Conservation (phyloP, 2,113 vertebrate genomes). For the Oplegnathus fasciatus region DNA sequence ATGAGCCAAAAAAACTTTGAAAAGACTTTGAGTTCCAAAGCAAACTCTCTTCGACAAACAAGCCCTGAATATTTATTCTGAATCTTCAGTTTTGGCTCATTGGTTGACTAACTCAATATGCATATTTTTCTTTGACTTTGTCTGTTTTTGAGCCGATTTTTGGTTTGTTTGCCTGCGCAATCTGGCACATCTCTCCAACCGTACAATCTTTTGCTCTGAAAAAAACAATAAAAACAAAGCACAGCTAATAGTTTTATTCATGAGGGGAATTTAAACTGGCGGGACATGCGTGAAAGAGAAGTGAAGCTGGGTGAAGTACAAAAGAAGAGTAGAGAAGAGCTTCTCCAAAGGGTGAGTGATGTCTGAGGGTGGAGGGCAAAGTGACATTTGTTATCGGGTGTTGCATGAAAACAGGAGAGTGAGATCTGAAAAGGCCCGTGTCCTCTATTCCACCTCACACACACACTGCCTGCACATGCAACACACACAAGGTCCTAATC, state of each 20-base stretch:
- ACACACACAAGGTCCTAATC: constrained; percentile 44
- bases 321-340: neutral
- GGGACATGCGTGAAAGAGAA: constrained; percentile 13
- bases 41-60: constrained; percentile 22
- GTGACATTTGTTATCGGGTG: constrained; percentile 55
- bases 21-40: constrained; percentile 29
- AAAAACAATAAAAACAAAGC: constrained; percentile 17
- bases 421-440: constrained; percentile 43
- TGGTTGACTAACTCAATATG: constrained; percentile 36
- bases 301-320: constrained; percentile 9
- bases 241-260: constrained; percentile 13
- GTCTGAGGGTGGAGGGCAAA: constrained; percentile 29
- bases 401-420: constrained; percentile 34
- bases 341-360: constrained; percentile 33
- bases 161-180: constrained; percentile 43
- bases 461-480: neutral
- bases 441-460: constrained; percentile 58
- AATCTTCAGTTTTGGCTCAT: constrained; percentile 38
- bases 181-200: constrained; percentile 37
- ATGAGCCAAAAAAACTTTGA: constrained; percentile 19
- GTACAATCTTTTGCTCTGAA: constrained; percentile 2
- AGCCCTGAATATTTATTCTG: constrained; percentile 35
- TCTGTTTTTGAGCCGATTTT: constrained; percentile 31
- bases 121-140: constrained; percentile 43
- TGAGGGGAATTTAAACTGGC: constrained; percentile 1